phyloP scores from a whole-genome alignment of 2,797 vertebrate species.

The Lemur catta region DNA sequence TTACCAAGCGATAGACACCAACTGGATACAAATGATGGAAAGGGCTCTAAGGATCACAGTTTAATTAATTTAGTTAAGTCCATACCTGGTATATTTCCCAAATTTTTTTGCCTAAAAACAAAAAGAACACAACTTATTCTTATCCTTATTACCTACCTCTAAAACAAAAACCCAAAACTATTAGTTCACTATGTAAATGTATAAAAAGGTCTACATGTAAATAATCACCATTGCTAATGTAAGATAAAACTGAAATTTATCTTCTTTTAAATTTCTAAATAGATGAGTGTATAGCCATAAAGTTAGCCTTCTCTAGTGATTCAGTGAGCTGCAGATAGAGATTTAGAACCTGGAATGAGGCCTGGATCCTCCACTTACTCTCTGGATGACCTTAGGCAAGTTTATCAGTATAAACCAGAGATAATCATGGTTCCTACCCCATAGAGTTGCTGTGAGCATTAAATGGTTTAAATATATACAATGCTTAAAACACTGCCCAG shows the following conservation, averaged over 20 bases:
- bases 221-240: neutral
- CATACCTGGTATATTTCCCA: neutral
- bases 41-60: neutral
- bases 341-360: neutral
- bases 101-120: neutral
- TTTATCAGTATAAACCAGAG: neutral
- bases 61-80: neutral
- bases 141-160: neutral
- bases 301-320: neutral
- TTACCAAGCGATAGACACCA: neutral
- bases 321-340: neutral
- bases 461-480: neutral
- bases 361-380: neutral
- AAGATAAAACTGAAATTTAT: neutral
- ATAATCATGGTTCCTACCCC: neutral
- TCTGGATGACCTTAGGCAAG: neutral
- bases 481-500: neutral
- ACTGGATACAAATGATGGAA: neutral
- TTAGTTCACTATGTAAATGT: neutral
- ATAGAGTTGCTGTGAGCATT: neutral
- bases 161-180: constrained; percentile 3
- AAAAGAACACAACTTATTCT: neutral
- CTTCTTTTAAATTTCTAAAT: neutral
- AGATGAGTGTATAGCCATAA: neutral
- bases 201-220: neutral